phyloP scores from a whole-genome alignment of 1,140 invertebrate species.

The Rhizoglyphus robini region DNA sequence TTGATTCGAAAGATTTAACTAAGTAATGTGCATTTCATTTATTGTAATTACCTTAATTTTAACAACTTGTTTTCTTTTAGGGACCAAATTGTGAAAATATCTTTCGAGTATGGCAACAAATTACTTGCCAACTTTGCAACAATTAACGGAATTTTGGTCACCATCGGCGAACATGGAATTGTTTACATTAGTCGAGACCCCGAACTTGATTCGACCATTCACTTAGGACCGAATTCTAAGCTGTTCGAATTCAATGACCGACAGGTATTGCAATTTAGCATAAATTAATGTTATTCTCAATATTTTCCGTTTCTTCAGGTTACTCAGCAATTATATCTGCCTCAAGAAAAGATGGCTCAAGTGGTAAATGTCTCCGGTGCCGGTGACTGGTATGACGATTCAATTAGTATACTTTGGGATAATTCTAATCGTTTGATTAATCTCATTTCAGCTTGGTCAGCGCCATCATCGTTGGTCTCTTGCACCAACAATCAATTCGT shows the following conservation, averaged over 20 bases:
- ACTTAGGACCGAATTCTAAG: not conserved
- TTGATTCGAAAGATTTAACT: not conserved
- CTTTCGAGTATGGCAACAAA: not conserved
- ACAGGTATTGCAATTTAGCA: not conserved
- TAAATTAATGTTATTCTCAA: not conserved
- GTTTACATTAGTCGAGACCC: not conserved
- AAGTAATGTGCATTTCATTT: not conserved
- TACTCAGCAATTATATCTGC: slow-evolving; percentile 13
- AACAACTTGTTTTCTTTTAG: not conserved
- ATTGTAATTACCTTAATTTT: not conserved
- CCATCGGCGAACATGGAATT: slow-evolving; percentile 22
- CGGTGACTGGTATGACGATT: slow-evolving; percentile 36
- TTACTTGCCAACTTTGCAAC: not conserved
- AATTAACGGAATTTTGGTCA: slow-evolving; percentile 20
- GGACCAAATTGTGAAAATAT: not conserved
- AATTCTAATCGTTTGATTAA: too few relatives aligned
- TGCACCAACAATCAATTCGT: not conserved
- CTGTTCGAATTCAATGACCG: not conserved
- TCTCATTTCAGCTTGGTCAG: slow-evolving; percentile 2
- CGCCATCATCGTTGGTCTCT: not conserved
- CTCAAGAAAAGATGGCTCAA: slow-evolving; percentile 25
- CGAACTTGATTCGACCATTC: not conserved
- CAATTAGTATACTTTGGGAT: too few relatives aligned
- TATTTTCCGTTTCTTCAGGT: not conserved
- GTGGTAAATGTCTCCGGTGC: slow-evolving; percentile 44